Percentiles rank a stretch among this genome's conserved stretches.
phyloP scores from a whole-genome alignment of 1,140 invertebrate genomes.

The Rhysida immarginata region DNA sequence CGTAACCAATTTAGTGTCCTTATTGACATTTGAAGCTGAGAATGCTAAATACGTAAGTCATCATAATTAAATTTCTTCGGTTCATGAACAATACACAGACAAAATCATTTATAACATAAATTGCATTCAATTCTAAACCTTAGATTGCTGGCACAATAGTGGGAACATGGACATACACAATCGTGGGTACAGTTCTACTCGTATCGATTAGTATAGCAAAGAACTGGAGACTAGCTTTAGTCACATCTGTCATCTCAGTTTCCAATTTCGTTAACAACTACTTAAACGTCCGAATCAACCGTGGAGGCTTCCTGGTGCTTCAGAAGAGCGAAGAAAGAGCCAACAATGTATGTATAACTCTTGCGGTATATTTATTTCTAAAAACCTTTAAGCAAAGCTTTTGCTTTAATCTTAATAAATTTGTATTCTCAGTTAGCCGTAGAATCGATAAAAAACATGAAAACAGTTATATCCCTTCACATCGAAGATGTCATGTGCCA shows the following conservation, averaged over 20 bases:
- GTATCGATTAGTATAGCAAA: background rate
- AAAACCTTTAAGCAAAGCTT: too few species aligned
- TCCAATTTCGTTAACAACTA: background rate
- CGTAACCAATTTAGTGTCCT: too few species aligned
- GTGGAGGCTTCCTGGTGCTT: background rate
- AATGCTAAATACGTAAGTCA: too few species aligned
- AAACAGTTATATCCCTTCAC: constrained; percentile 37
- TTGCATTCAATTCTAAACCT: too few species aligned
- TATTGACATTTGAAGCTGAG: too few species aligned
- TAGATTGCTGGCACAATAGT: too few species aligned
- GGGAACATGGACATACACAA: background rate
- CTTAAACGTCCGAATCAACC: background rate
- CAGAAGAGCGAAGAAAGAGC: background rate
- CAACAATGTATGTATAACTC: constrained; percentile 1
- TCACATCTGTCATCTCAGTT: background rate
- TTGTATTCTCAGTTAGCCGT: constrained; percentile 29
- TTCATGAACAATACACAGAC: too few species aligned
- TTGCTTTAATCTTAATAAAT: background rate
- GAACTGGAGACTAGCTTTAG: constrained; percentile 1
- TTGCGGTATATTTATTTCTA: too few species aligned
- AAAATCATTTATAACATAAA: too few species aligned
- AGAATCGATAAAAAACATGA: constrained; percentile 38
- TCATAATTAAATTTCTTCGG: too few species aligned
- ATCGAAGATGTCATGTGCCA: constrained; percentile 26
- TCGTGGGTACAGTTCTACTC: background rate